phyloP scores from a whole-genome alignment of 2,113 vertebrate genomes.

The Cephalopterus ornatus region DNA sequence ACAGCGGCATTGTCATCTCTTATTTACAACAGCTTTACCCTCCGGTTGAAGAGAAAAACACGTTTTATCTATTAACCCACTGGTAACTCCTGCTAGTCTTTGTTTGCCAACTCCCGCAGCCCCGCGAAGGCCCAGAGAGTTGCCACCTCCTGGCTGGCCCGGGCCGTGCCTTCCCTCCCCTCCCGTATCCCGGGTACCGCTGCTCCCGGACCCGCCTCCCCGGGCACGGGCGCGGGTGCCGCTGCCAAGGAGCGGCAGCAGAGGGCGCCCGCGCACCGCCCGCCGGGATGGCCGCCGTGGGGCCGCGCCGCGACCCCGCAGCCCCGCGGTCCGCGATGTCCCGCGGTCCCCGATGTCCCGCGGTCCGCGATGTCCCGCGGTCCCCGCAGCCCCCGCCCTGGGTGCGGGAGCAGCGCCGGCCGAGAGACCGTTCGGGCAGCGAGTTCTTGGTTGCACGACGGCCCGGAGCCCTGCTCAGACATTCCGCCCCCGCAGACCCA shows the following conservation, averaged over 20 bases:
- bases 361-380: too few species aligned
- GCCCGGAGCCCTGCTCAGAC: fast-evolving
- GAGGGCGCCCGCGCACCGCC: not conserved
- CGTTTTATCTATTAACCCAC: not conserved
- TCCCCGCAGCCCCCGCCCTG: too few species aligned
- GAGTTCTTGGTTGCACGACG: too few species aligned
- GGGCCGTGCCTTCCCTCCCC: not conserved
- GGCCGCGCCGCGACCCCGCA: not conserved
- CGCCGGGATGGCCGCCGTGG: not conserved
- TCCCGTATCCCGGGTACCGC: fast-evolving
- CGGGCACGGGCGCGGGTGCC: not conserved
- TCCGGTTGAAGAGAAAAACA: not conserved
- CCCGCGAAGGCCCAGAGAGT: too few species aligned
- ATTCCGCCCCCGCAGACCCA: fast-evolving
- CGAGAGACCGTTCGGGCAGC: fast-evolving
- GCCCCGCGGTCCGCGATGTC: too few species aligned
- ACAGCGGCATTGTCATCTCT: not conserved
- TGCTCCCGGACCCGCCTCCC: too few species aligned
- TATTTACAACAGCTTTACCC: not conserved
- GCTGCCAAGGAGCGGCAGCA: not conserved
- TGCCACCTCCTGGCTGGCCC: fast-evolving
- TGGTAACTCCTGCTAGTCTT: not conserved
- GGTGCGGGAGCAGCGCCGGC: not conserved
- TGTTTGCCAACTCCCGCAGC: fast-evolving
- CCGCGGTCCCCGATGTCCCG: too few species aligned